phyloP scores from a whole-genome alignment of 2,113 vertebrate species.

The Chrysemys picta region DNA sequence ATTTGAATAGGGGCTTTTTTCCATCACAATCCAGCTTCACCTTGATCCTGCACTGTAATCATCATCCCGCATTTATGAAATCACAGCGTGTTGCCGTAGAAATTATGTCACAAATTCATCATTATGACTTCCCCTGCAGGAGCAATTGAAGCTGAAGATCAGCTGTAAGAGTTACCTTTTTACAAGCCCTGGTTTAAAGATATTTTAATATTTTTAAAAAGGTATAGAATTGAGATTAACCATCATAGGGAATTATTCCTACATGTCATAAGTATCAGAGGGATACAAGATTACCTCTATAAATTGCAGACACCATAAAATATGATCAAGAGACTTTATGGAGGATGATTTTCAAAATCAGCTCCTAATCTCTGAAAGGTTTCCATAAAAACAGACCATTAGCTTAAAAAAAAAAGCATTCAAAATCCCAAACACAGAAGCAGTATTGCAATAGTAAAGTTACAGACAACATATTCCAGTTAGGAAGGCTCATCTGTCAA shows the following conservation, averaged over 20 bases:
- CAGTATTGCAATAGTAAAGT: not conserved
- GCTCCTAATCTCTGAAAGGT: slow-evolving; percentile 28
- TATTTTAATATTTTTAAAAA: slow-evolving; percentile 25
- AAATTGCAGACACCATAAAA: slow-evolving; percentile 49
- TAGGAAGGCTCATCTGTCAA: slow-evolving; percentile 21
- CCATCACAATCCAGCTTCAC: slow-evolving; percentile 74
- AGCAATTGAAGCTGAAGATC: slow-evolving; percentile 60
- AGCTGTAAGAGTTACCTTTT: slow-evolving; percentile 54
- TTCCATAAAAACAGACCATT: slow-evolving; percentile 38
- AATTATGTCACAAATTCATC: slow-evolving; percentile 76
- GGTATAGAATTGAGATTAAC: slow-evolving; percentile 57
- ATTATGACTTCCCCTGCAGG: slow-evolving; percentile 74
- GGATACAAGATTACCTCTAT: slow-evolving; percentile 53
- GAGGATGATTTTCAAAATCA: slow-evolving; percentile 67
- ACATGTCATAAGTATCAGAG: slow-evolving; percentile 48
- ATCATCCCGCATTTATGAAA: slow-evolving; percentile 73
- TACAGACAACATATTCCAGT: not conserved
- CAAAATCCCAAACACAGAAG: slow-evolving; percentile 27
- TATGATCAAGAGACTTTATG: slow-evolving; percentile 62
- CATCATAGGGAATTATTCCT: not conserved
- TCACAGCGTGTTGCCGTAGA: slow-evolving; percentile 67
- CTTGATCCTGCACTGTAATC: slow-evolving; percentile 75
- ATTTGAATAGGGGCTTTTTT: slow-evolving; percentile 72
- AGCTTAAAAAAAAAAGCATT: not conserved
- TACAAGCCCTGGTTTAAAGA: slow-evolving; percentile 60